A percentile compares a stretch with the other conserved stretches of the same genome.
These are phyloP conservation scores for Aythya baeri DNA, from an alignment of 2,113 vertebrate species.

Conservation along the genomic window DNA sequence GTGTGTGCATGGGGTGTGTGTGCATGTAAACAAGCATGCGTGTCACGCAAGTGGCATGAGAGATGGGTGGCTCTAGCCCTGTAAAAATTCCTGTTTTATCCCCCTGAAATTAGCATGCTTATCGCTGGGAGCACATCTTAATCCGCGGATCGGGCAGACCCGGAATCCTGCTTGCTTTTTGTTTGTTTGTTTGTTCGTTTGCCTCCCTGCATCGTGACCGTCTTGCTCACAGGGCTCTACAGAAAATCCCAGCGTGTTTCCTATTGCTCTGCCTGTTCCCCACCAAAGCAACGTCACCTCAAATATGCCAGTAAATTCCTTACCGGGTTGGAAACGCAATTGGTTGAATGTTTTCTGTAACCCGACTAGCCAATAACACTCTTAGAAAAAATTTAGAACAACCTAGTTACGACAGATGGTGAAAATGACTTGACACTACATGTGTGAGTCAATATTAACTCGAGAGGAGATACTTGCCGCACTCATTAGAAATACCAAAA, in stretches of 20 bases:
- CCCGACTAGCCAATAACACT: constrained; percentile 52
- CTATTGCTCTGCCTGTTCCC: not conserved
- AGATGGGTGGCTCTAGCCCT: not conserved
- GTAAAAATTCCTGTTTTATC: not conserved
- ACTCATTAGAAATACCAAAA: constrained; percentile 11
- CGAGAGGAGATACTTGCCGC: not conserved
- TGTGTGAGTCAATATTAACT: not conserved
- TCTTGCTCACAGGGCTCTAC: not conserved
- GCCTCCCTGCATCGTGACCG: not conserved
- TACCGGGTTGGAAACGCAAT: constrained; percentile 42
- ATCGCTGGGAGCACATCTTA: not conserved
- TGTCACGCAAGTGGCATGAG: not conserved
- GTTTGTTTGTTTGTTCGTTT: not conserved
- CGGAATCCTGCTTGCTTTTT: not conserved
- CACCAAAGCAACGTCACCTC: constrained; percentile 51
- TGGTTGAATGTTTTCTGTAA: constrained; percentile 58
- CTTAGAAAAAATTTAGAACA: constrained; percentile 33
- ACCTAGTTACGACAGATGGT: constrained; percentile 25
- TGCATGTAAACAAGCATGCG: not conserved
- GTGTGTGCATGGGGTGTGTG: accelerated
- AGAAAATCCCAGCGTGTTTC: constrained; percentile 37
- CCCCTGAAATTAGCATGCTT: not conserved
- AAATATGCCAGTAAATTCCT: constrained; percentile 71
- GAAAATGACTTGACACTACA: constrained; percentile 39
- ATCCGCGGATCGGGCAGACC: not conserved